A percentile compares a stretch with the other conserved stretches of the same genome.
Evolutionary conservation across 2,113 vertebrate genomes (phyloP).

Genomic region (Orthonyx spaldingii): DNA sequence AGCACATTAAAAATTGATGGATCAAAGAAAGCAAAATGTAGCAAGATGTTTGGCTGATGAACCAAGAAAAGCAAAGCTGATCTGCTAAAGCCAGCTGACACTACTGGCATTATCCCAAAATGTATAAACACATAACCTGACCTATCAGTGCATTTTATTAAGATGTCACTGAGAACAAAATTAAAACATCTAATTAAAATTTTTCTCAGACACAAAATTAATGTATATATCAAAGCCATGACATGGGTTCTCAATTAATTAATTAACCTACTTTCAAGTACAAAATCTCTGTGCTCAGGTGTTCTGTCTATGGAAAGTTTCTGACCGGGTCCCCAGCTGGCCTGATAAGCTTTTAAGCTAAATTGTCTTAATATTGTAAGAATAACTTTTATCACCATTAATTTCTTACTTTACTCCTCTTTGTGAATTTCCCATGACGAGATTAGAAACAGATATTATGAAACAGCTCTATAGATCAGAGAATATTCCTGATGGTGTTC

Average conservation of each 20-base stretch:
- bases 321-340: constrained; percentile 24
- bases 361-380: neutral
- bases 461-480: neutral
- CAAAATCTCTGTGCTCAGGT: constrained; percentile 32
- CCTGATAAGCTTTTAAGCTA: neutral
- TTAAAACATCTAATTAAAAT: constrained; percentile 56
- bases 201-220: constrained; percentile 30
- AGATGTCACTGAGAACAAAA: constrained; percentile 33
- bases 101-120: neutral
- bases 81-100: neutral
- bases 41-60: neutral
- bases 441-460: neutral
- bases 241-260: constrained; percentile 36
- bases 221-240: constrained; percentile 43
- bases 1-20: neutral
- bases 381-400: neutral
- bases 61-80: neutral
- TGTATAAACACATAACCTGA: neutral
- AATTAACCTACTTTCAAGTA: constrained; percentile 46
- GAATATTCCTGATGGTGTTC: neutral
- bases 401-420: neutral
- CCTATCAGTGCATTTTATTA: constrained; percentile 16
- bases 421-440: neutral
- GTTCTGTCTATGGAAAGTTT: neutral
- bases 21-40: neutral